Evolutionary conservation across 2,797 vertebrate genomes (phyloP), one percentile per base, ranked within the genome.

Genomic region (Xiphophorus birchmanni): DNA sequence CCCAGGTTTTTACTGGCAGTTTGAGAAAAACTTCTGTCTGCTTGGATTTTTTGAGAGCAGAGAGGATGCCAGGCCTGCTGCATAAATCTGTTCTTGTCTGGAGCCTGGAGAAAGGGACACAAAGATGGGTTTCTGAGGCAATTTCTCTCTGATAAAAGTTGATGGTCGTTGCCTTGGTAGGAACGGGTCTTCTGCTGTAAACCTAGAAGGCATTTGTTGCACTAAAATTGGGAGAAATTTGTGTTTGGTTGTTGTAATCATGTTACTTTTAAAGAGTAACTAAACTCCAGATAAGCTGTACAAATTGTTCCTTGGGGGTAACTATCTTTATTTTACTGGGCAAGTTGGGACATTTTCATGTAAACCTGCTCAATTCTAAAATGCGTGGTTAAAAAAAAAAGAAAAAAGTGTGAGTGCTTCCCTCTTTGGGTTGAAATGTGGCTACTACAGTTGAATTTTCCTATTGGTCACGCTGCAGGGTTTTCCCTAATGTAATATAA

Each of bases 1-100:
- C 78, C 78, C 84, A 75, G 29, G 74, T 82, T 86, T 87, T 63
- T 80, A 91, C 79, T 44, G 69, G 69, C 80, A 21, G 21, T 78
- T 80, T 88, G 67, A 89, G 78, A 87, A 84, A 90, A 81, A 75
- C 42, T 4, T 67, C 1, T n/a, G 69, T 81, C 77, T 86, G 65
- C 76, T 21, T 58, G 85, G 85, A 86, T 79, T 72, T 80, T 72
- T 0, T 37, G 42, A 78, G 69, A 79, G 44, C 73, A 74, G 48
- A 81, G 67, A 80, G 80, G 83, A 85, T 89, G 86, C 78, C 80
- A 56, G 77, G 40, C 65, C 50, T 77, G 73, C 80, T 74, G 79
- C 85, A 91, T 94, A 89, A 92, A 93, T 88, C 85, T 90, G 85
- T 85, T 86, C 48, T 82, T 72, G 78, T 87, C 76, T 73, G 13